Evolutionary conservation across 2,888 invertebrate species (phyloP), one percentile per base, ranked within the genome.

Genomic region (Eurois occulta): DNA sequence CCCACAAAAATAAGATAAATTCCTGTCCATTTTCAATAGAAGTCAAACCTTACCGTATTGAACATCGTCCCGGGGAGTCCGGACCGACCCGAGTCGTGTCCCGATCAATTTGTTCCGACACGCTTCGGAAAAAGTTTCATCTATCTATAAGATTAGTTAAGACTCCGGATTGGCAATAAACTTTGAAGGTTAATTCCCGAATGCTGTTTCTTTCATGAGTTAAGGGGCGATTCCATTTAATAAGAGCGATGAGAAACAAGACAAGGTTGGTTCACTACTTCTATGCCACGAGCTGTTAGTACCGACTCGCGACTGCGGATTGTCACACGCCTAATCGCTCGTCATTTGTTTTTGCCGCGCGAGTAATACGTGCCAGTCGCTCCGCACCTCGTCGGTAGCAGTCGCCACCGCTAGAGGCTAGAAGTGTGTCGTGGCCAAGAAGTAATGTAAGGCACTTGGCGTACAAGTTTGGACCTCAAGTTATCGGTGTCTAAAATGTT

Each of bases 81-180:
- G 32, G 18, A 18, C 41, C 41, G 18, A 32, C 38, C 46, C 48
- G 2, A 60, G n/a, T 41, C 38, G 35, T 41, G 46, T 72, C 71
- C 55, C 83, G 55, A 83, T 86, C 78, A 83, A 83, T 86, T 70
- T 35, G 16, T n/a, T 66, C 78, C 72, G 48, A 46, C 78, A 46
- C 78, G 69, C 38, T 64, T 48, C 70, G 52, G 65, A 78, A 83
- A 85, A 83, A 72, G 46, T 83, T 78, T 78, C 41, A 11, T 2
- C 41, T 62, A 58, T 78, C 58, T 65, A 66, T 70, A 66, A 83
- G 35, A 66, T 77, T 77, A 83, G 65, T 72, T 72, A 83, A 62
- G 68, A 66, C 41, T 76, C 60, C 38, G 35, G 35, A 66, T 69
- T 72, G 83, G 62, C 71, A 52, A 76, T 83, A 81, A 86, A 83